Evolutionary conservation across 2,113 vertebrate species (phyloP), one percentile per base, ranked within the genome.

Genomic region (Chamaetylas fuelleborni): DNA sequence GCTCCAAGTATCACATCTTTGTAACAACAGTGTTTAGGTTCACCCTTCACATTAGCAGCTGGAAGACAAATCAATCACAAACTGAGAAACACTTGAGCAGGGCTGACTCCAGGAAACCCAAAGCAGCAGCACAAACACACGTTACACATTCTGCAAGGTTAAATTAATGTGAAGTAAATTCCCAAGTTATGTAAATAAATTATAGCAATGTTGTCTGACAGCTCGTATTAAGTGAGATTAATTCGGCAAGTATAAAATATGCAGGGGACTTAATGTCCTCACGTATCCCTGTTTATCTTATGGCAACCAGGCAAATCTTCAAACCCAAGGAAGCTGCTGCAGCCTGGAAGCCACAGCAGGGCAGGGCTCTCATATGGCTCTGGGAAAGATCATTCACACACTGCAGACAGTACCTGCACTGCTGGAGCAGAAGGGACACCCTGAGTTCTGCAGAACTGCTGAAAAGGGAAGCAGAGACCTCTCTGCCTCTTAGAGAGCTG

Each of bases 131-230:
- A 93, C 67, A 89, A 71, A 81, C 17, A 62, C 86, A 43, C 64
- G 2, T 74, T 74, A 81, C 76, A 95, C 3, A 23, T 74, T 90
- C 86, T 82, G 86, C 93, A 95, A 96, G 94, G 95, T 97, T 88
- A 96, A 84, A 86, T 69, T 93, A 72, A 91, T 17, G 64, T 38
- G 69, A 93, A 94, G 43, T 74, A 96, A 96, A 93, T 78, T 90
- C 88, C 91, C 47, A 48, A 77, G 86, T 95, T 96, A 95, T 84
- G 95, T 81, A 95, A 96, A 96, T 91, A 95, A 95, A 94, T 95
- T 96, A 96, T 10, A 93, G 82, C 56, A 88, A 95, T 51, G 64
- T 57, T 93, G 74, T 57, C 86, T 96, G 94, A 93, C 94, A 96
- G 82, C 48, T 78, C 17, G 3, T 62, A 86, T 96, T 95, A 96